Conservation (phyloP, 2,113 vertebrate species). For the Brachyhypopomus gauderio region DNA sequence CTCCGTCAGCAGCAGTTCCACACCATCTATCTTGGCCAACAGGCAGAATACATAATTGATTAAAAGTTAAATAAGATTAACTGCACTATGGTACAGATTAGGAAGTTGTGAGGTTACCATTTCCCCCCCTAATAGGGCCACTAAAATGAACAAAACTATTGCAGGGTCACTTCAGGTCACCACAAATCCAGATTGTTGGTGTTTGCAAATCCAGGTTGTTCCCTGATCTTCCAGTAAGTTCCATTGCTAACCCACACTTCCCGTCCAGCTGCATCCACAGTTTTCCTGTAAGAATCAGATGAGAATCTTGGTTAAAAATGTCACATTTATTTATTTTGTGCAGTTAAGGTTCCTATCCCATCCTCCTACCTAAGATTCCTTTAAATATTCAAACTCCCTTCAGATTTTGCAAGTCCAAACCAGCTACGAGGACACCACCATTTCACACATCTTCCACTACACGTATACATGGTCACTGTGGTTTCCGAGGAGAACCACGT, state of each 20-base stretch:
- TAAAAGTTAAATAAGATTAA: not conserved
- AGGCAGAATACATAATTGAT: not conserved
- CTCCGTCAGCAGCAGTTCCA: not conserved
- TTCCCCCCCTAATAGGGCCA: not conserved
- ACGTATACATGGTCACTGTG: too few species aligned
- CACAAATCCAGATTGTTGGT: slow-evolving; percentile 85
- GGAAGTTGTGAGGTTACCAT: too few species aligned
- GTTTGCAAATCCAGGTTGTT: slow-evolving; percentile 81
- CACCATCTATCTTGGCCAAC: not conserved
- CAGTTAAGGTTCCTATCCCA: too few species aligned
- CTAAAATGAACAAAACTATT: not conserved
- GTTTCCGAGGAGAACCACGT: too few species aligned
- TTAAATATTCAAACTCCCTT: too few species aligned
- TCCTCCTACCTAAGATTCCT: too few species aligned
- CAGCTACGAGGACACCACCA: too few species aligned
- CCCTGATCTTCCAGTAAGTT: slow-evolving; percentile 87
- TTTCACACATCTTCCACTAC: too few species aligned
- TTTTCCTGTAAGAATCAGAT: slow-evolving; percentile 67
- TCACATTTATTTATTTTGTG: not conserved
- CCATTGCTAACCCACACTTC: slow-evolving; percentile 87
- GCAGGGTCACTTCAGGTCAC: slow-evolving; percentile 63
- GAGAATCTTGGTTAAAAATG: not conserved
- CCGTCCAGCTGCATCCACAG: slow-evolving; percentile 74
- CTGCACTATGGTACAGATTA: not conserved
- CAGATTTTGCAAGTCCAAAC: too few species aligned